Evolutionary conservation across 2,888 invertebrate genomes (phyloP), one percentile per base, ranked within the genome.

Genomic region (Apamea epomidion): DNA sequence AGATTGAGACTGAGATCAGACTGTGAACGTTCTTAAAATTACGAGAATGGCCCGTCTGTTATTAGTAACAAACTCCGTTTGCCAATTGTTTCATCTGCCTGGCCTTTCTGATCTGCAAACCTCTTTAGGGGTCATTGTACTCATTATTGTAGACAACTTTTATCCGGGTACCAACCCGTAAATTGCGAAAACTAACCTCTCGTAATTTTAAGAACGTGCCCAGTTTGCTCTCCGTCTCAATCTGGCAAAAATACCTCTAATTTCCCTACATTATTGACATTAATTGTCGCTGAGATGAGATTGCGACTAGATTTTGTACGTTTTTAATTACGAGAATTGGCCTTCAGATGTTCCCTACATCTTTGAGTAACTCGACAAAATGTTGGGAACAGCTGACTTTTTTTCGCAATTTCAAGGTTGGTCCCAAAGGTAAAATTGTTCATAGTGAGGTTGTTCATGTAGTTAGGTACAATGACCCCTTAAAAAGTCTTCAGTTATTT

Each of bases 71-170:
- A 68, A 29, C 8, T 74, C 2, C 12, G 18, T 67, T n/a, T 58
- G 18, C 7, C 37, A 25, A 80, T 79, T 79, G 32, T 79, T 79
- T n/a, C 42, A 45, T 32, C 69, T 32, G 42, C 4, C 37, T 37
- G 25, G 1, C 8, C 18, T 5, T 51, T 32, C 32, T 0, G 32
- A 54, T 45, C 37, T 25, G 25, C 7, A 62, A 64, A 18, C 18
- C 18, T 64, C 64, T 10, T 32, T 21, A 64, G 32, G 18, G 10
- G 64, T 64, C 64, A 64, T 64, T 37, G 21, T 21, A 32, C 64
- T 29, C 14, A 62, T 62, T 21, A 32, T 32, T 21, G 32, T 21
- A 21, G 21, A 29, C 16, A 16, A 62, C 62, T 64, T 18, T 18
- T 64, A 32, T 18, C 10, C 18, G 7, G 7, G 3, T 2, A 62